Conservation (phyloP, 2,888 invertebrate species). For the Callimorpha dominula region DNA sequence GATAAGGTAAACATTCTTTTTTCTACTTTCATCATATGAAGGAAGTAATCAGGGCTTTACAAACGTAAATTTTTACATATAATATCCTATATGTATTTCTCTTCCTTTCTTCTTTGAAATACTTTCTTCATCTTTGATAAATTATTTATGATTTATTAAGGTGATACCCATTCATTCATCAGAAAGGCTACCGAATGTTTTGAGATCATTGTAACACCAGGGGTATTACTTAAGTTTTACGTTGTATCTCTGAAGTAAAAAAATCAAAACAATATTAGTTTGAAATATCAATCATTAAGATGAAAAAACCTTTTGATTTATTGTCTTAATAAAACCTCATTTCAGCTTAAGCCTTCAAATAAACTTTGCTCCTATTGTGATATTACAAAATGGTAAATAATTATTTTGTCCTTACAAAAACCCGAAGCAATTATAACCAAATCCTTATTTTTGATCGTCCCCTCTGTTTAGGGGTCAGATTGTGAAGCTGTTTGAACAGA, state of each 20-base stretch:
- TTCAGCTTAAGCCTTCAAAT: neutral
- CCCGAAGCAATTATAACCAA: constrained; percentile 18
- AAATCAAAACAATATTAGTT: no score
- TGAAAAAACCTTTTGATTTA: neutral
- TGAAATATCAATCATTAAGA: no score
- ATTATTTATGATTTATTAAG: neutral
- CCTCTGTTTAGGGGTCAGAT: constrained; percentile 32
- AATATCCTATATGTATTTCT: neutral
- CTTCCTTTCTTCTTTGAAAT: neutral
- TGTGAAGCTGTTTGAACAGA: constrained; percentile 42
- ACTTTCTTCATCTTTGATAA: neutral
- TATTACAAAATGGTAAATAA: constrained; percentile 7
- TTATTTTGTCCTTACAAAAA: constrained; percentile 7
- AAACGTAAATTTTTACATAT: neutral
- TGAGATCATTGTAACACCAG: no score
- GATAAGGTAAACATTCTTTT: neutral
- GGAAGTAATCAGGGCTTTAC: neutral
- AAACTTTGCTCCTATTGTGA: neutral
- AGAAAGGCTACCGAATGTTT: no score
- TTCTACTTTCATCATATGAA: no score
- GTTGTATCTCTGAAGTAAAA: no score
- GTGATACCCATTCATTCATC: no score
- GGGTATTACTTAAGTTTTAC: no score
- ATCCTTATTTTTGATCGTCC: constrained; percentile 24
- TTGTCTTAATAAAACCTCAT: neutral